These are phyloP conservation scores for Enteromius radiatus DNA, from an alignment of 2,797 vertebrate genomes.

Conservation along the genomic window DNA sequence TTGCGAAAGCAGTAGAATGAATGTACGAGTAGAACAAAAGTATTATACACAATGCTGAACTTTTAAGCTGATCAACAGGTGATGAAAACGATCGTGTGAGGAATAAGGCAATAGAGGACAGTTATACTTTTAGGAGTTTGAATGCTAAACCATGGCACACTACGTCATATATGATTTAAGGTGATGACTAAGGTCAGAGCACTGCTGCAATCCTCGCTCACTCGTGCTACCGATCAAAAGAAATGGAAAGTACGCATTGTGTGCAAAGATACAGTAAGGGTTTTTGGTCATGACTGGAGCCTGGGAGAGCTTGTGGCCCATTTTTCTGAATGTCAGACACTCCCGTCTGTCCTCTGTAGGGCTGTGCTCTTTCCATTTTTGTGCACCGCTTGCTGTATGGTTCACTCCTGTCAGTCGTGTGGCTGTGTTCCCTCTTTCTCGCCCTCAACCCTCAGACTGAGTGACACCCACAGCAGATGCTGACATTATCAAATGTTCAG, in stretches of 20 bases:
- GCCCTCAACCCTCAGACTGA: conserved; percentile 70
- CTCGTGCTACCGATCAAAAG: neutral
- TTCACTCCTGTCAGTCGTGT: conserved; percentile 32
- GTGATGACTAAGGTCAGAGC: conserved; percentile 36
- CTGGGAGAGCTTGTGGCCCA: conserved; percentile 37
- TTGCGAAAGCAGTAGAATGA: neutral
- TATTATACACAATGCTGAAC: neutral
- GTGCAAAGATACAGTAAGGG: neutral
- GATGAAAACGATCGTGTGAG: conserved; percentile 5
- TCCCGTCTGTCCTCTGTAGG: conserved; percentile 57
- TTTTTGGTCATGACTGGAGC: conserved; percentile 30
- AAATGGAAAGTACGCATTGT: conserved; percentile 3
- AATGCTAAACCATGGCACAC: conserved; percentile 22
- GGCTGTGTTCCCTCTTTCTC: conserved; percentile 68
- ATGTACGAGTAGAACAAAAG: neutral
- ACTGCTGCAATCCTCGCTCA: neutral
- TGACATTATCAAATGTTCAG: conserved; percentile 98
- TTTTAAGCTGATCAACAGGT: conserved; percentile 27
- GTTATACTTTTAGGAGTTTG: conserved; percentile 25
- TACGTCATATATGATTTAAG: conserved; percentile 49
- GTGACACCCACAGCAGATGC: conserved; percentile 98
- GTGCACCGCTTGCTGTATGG: conserved; percentile 48
- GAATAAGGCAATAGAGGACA: conserved; percentile 4
- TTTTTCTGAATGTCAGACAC: conserved; percentile 39
- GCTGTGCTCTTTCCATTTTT: conserved; percentile 77